phyloP scores from a whole-genome alignment of 2,797 vertebrate genomes.

The Falco biarmicus region DNA sequence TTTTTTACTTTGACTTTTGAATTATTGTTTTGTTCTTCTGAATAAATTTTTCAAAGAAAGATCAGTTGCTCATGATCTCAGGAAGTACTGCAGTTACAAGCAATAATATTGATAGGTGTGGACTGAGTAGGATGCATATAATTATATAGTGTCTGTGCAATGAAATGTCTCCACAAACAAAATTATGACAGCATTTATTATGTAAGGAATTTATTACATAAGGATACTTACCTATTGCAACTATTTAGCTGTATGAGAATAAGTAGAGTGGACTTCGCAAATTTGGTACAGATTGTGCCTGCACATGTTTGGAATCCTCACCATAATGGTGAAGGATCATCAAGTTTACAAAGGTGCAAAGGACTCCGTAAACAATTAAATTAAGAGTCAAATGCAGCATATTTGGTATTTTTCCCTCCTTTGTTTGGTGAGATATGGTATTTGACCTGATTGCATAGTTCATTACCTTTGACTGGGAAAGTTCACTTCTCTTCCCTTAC shows the following conservation, averaged over 20 bases:
- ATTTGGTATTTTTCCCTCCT: neutral
- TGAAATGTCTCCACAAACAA: neutral
- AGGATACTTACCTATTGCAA: neutral
- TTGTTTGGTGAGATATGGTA: neutral
- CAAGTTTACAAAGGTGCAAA: neutral
- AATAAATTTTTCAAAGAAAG: neutral
- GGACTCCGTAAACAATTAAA: neutral
- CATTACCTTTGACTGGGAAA: neutral
- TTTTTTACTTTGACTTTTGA: neutral
- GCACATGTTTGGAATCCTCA: neutral
- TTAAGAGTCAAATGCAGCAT: neutral
- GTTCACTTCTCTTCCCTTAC: neutral
- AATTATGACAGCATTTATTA: neutral
- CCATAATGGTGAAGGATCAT: neutral
- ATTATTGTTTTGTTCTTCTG: neutral
- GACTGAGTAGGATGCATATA: neutral
- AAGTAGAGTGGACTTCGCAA: neutral
- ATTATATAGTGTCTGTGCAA: neutral
- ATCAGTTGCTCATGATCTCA: neutral
- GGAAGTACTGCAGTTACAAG: neutral
- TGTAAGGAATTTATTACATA: neutral
- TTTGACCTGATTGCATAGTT: neutral
- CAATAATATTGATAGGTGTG: neutral
- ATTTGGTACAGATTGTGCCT: neutral
- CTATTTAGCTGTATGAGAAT: neutral